Percentiles rank a stretch among this genome's conserved stretches.
Conservation (phyloP, 2,888 invertebrate species). For the Cyaniris semiargus region DNA sequence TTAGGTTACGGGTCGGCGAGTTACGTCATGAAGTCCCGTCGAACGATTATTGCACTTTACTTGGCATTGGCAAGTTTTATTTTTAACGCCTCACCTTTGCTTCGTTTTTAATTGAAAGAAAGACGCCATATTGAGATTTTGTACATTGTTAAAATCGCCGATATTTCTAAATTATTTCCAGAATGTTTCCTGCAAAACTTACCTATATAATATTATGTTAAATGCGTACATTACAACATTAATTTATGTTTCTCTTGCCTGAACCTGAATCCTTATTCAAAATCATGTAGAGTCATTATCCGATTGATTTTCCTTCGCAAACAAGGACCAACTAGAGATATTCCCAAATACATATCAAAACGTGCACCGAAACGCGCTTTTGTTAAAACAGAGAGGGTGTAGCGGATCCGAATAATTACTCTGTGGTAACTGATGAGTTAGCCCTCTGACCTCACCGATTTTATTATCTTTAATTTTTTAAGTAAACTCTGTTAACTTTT, state of each 20-base stretch:
- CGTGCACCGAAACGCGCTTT: conserved; percentile 4
- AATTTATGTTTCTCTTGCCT: not conserved
- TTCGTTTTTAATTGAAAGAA: not conserved
- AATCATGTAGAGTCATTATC: not conserved
- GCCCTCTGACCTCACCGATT: not conserved
- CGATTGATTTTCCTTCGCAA: not conserved
- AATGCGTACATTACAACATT: not conserved
- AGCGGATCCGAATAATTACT: conserved; percentile 25
- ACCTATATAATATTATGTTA: not conserved
- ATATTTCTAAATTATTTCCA: not conserved
- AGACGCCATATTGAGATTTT: not conserved
- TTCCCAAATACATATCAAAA: not conserved
- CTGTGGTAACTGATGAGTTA: conserved; percentile 14
- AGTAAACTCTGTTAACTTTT: not conserved
- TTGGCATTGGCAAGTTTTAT: not conserved
- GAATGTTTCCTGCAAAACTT: not conserved
- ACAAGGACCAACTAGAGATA: not conserved
- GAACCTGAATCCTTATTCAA: not conserved
- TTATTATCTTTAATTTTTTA: not conserved
- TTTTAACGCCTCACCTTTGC: not conserved
- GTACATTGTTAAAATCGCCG: too few species aligned
- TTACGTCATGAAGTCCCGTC: not conserved
- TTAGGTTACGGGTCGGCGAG: conserved; percentile 25
- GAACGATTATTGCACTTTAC: not conserved
- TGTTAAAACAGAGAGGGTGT: not conserved